phyloP scores from a whole-genome alignment of 2,888 invertebrate species.

The Ditula angustiorana region DNA sequence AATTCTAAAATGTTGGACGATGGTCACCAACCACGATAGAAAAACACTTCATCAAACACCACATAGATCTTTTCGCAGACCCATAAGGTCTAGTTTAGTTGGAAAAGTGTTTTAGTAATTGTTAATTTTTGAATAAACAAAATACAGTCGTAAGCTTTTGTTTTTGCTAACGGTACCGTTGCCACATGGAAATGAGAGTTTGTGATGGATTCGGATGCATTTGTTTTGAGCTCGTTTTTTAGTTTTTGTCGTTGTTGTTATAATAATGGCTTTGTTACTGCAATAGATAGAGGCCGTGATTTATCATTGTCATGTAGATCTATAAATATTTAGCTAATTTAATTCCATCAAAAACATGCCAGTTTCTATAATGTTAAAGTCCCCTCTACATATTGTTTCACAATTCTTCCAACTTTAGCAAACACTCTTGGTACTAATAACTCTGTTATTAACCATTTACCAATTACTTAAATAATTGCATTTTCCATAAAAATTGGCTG shows the following conservation, averaged over 20 bases:
- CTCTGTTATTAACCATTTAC: too few species aligned
- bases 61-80: background rate
- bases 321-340: background rate
- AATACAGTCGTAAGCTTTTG: slow-evolving; percentile 48
- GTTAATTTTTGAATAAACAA: slow-evolving; percentile 26
- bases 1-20: slow-evolving; percentile 7
- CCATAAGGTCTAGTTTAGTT: slow-evolving; percentile 2
- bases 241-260: slow-evolving; percentile 30
- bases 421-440: too few species aligned
- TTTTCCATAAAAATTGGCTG: too few species aligned
- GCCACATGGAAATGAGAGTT: slow-evolving; percentile 48
- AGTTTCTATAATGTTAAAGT: too few species aligned
- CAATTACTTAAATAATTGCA: too few species aligned
- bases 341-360: too few species aligned
- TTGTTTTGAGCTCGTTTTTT: slow-evolving; percentile 38
- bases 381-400: too few species aligned
- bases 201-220: slow-evolving; percentile 46
- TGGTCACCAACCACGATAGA: slow-evolving; percentile 7
- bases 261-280: slow-evolving; percentile 29
- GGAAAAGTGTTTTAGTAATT: background rate
- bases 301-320: background rate
- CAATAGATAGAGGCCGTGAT: slow-evolving; percentile 16
- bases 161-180: slow-evolving; percentile 59
- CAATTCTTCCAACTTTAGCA: too few species aligned
- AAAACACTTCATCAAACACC: background rate